Base-by-base conservation (phyloP, 2,113 vertebrate species). In the Tyto alba region DNA sequence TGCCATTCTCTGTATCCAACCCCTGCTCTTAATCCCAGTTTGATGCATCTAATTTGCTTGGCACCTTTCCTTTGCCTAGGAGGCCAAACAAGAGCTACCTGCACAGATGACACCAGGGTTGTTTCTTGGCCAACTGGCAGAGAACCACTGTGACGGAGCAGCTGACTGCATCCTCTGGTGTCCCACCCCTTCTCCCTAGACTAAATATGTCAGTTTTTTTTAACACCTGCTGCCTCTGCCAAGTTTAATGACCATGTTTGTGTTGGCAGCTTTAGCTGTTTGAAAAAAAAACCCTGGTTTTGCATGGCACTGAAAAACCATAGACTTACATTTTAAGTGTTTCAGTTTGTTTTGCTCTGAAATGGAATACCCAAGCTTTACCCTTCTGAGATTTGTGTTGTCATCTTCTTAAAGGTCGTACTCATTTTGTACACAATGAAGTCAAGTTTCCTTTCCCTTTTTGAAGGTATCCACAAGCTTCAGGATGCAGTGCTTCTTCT, bases 71-170 rank as follows among this genome's bases (percentile, higher is more conserved):
- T 97, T 95, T 96, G 96, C 96, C 96, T 97, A 89, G 91, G 92
- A 97, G 96, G 95, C 96, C 96, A 97, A 97, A 97, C 85, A 95
- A 95, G 95, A 97, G 92, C 95, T 97, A 97, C 97, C 97, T 97
- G 97, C 93, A 89, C 97, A 97, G 97, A 97, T 97, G 97, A 97
- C 97, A 97, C 97, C 97, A 97, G 96, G 97, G 96, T 81, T 97
- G 94, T 92, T 96, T 93, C 93, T 94, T 91, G 92, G 95, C 97
- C 97, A 97, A 84, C 85, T 97, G 97, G 97, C 97, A 97, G 89
- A 96, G 80, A 94, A 96, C 91, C 91, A 88, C 92, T 0, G 8
- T 94, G 97, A 85, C 96, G 96, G 96, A 97, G 97, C 97, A 97
- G 97, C 97, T 97, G 97, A 97, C 90, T 93, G 73, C 79, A 78